Evolutionary conservation across 2,888 invertebrate species (phyloP).

Genomic region (Drosophila monieri): DNA sequence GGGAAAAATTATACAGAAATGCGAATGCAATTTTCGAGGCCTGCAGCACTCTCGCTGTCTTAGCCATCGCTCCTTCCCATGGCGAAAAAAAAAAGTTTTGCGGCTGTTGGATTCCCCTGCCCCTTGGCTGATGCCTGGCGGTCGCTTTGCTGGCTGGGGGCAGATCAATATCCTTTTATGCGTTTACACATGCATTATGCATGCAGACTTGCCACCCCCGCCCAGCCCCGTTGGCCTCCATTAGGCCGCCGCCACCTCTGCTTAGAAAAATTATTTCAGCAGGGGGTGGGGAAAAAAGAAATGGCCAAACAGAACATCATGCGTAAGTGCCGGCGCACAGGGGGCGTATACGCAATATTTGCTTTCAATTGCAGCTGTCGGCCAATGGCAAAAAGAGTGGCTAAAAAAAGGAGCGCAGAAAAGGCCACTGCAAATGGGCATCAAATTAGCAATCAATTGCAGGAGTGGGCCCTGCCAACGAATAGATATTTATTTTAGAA

Average conservation of each 20-base stretch:
- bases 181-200: constrained; percentile 51
- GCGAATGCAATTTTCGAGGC: constrained; percentile 66
- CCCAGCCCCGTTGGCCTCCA: constrained; percentile 12
- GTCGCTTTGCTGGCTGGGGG: constrained; percentile 69
- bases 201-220: constrained; percentile 33
- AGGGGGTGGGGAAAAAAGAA: constrained; percentile 26
- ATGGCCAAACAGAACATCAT: constrained; percentile 68
- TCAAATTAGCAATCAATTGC: constrained; percentile 66
- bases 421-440: constrained; percentile 47
- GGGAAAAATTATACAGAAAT: constrained; percentile 60
- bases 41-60: constrained; percentile 50
- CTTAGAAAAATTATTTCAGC: constrained; percentile 70
- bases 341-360: constrained; percentile 76
- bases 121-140: constrained; percentile 64
- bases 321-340: constrained; percentile 61
- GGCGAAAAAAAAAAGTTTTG: constrained; percentile 61
- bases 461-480: constrained; percentile 24
- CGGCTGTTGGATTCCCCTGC: constrained; percentile 41
- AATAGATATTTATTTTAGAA: constrained; percentile 74
- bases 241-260: constrained; percentile 35
- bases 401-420: constrained; percentile 4
- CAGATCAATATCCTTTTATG: constrained; percentile 81
- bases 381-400: constrained; percentile 42
- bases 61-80: constrained; percentile 58
- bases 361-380: constrained; percentile 76